These are phyloP conservation scores for Uria lomvia DNA, from an alignment of 2,113 vertebrate genomes.

Conservation along the genomic window DNA sequence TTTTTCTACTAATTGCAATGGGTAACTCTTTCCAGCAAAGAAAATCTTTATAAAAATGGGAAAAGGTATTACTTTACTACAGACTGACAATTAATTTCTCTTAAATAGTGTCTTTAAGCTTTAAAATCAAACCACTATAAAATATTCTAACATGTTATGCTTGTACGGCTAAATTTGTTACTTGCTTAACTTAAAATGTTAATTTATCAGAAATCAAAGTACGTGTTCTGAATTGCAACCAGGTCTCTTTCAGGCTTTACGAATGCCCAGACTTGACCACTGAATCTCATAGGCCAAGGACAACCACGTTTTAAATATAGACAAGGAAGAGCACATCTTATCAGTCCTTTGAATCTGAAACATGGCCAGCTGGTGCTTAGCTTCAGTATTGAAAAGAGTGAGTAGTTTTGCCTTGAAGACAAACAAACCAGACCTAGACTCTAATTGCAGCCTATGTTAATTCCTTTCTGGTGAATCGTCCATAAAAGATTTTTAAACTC, in stretches of 20 bases:
- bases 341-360: not conserved
- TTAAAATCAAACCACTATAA: not conserved
- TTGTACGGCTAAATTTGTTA: not conserved
- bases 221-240: not conserved
- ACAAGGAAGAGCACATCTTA: not conserved
- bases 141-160: not conserved
- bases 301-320: not conserved
- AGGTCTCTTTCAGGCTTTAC: not conserved
- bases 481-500: not conserved
- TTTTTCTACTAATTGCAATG: not conserved
- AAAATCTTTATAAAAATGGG: not conserved
- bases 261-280: not conserved
- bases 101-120: not conserved
- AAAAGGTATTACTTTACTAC: not conserved
- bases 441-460: not conserved
- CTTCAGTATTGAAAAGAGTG: not conserved
- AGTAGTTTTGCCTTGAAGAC: not conserved
- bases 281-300: not conserved
- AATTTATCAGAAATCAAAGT: not conserved
- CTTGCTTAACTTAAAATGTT: not conserved
- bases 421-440: not conserved
- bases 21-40: not conserved
- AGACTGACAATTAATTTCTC: not conserved
- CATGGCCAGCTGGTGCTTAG: not conserved
- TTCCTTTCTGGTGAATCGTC: not conserved